Evolutionary conservation across 2,888 invertebrate species (phyloP), one percentile per base, ranked within the genome.

Genomic region (Malthinus seriepunctatus): DNA sequence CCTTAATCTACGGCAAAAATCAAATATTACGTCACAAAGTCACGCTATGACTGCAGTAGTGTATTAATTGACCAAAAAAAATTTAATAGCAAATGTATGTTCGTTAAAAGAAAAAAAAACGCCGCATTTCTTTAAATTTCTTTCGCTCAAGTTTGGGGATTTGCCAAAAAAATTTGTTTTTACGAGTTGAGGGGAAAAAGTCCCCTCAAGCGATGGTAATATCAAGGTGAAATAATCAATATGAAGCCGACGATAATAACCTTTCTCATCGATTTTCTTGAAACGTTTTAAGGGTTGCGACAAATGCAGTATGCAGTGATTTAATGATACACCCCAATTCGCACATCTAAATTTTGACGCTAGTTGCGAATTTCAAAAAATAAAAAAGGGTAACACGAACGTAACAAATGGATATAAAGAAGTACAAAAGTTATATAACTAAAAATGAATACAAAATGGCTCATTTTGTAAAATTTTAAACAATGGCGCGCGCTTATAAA

Each of bases 221-320:
- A 44, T 46, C 34, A 35, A n/a, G 14, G 23, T 15, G 8, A 32
- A 46, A 37, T 48, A 66, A 73, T 73, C 74, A 69, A 74, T 74
- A 73, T 39, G 61, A 60, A 65, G 68, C 59, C 62, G 71, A 68
- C 72, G 66, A 68, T 72, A 72, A 73, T 74, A 75, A 75, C 74
- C 74, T 74, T 74, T 72, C 63, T 63, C 71, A 75, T 74, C 72
- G 75, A 75, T 75, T 74, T 74, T 23, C 23, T 74, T 71, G 60
- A 42, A 60, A 51, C 46, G 42, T 34, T n/a, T n/a, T 14, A 39
- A 45, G 52, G 57, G 57, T 42, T 34, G 23, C 32, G 32, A 32
- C 45, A 32, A 37, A 37, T 39, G 39, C 45, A 45, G 39, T 32
- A 9, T 8, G 23, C 45, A 23, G 23, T 23, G 23, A 23, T 23